These are phyloP conservation scores for Myxocyprinus asiaticus DNA, from an alignment of 2,113 vertebrate species.

Conservation along the genomic window DNA sequence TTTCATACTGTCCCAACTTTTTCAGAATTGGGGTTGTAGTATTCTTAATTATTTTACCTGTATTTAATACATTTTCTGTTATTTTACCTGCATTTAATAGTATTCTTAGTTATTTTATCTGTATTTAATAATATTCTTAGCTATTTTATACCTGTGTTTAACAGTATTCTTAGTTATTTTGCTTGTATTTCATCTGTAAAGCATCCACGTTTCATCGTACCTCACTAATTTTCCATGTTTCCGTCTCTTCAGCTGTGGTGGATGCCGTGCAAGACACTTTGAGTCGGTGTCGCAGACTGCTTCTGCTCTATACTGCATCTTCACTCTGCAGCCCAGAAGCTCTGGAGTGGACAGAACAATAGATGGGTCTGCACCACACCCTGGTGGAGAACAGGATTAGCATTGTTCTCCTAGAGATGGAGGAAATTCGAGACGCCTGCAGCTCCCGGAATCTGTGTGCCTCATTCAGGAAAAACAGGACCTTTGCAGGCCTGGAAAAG, in stretches of 20 bases:
- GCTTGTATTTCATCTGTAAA: too few relatives aligned
- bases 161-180: too few relatives aligned
- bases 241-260: constrained; percentile 72
- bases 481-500: constrained; percentile 80
- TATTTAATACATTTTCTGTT: too few relatives aligned
- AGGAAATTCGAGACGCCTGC: constrained; percentile 67
- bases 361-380: constrained; percentile 76
- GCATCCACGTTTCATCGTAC: too few relatives aligned
- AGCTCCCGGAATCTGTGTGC: constrained; percentile 82
- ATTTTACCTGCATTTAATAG: too few relatives aligned
- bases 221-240: too few relatives aligned
- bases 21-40: too few relatives aligned
- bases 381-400: constrained; percentile 79
- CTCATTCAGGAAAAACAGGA: constrained; percentile 85
- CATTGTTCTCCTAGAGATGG: constrained; percentile 86
- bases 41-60: too few relatives aligned
- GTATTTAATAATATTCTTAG: too few relatives aligned
- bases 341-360: constrained; percentile 72
- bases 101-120: too few relatives aligned
- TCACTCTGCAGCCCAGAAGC: constrained; percentile 58
- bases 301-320: constrained; percentile 76
- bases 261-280: constrained; percentile 79
- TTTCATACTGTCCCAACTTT: too few relatives aligned
- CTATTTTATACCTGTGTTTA: too few relatives aligned
- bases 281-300: constrained; percentile 79